phyloP scores from a whole-genome alignment of 2,888 invertebrate genomes.

The Euplagia quadripunctaria region DNA sequence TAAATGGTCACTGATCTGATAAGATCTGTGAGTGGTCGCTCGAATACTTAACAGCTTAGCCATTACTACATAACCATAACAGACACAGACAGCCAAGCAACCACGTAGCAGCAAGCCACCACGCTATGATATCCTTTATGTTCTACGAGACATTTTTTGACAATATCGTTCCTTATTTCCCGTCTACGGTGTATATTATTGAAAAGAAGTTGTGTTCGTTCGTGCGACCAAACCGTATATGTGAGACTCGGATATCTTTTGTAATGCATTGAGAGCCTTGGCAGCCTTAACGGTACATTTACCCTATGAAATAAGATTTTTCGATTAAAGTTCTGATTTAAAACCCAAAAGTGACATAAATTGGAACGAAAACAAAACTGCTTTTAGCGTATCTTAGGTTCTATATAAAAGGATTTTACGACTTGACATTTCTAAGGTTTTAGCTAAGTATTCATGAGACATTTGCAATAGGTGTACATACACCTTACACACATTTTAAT shows the following conservation, averaged over 20 bases:
- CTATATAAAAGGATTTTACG: not conserved
- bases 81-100: not conserved
- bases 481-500: too few relatives aligned
- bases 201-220: conserved; percentile 50
- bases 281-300: conserved; percentile 79
- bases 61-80: not conserved
- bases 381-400: conserved; percentile 10
- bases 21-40: not conserved
- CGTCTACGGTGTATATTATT: conserved; percentile 50
- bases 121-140: not conserved
- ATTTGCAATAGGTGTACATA: too few relatives aligned
- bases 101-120: not conserved
- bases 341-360: conserved; percentile 48
- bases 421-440: too few relatives aligned
- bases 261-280: conserved; percentile 69
- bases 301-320: conserved; percentile 78
- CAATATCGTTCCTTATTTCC: conserved; percentile 35
- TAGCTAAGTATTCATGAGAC: not conserved
- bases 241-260: conserved; percentile 61
- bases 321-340: conserved; percentile 72
- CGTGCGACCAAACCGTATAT: conserved; percentile 58
- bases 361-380: conserved; percentile 21
- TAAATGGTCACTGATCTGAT: not conserved
- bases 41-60: not conserved
- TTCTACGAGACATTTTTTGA: conserved; percentile 18